Base-by-base conservation (phyloP, 2,113 vertebrate genomes). In the Panurus biarmicus region DNA sequence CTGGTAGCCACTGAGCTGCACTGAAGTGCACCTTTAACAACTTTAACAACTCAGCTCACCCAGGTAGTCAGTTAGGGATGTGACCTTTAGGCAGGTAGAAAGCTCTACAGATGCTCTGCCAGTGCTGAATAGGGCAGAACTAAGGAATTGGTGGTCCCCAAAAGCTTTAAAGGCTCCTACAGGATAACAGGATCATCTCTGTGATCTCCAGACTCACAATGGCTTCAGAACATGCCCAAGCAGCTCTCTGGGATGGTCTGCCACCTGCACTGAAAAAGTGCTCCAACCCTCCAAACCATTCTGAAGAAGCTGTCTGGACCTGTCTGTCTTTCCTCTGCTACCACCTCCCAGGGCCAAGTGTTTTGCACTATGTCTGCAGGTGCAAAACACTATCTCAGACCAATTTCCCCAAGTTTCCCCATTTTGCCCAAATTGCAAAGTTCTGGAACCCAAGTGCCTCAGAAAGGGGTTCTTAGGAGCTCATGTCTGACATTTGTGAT, bases 241-340 rank as follows among this genome's bases (percentile, higher is more conserved):
- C 50, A 79, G n/a, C n/a, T 75, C 26, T 57, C 38, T 91, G 38
- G 4, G 3, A 42, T n/a, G 73, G 74, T 57, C 87, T 84, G 47
- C 22, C 40, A 69, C 13, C 29, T 0, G 0, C 0, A 0, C n/a
- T 82, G 50, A 65, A 57, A 81, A 89, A 56, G 29, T 18, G 15
- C 53, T 82, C 62, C 4, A 7, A 60, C 9, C 12, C 57, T 78
- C 24, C 47, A 86, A 42, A 61, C 20, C 20, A 26, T n/a, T 81
- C 65, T 60, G 35, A 67, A 95, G 48, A 78, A 81, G 50, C 14
- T n/a, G 65, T 50, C 35, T 62, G 38, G 24, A 94, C 33, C 35
- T 56, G 28, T 38, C 50, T 72, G 44, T 42, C 57, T 74, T 56
- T 74, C 31, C 70, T 56, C 53, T 67, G 61, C 35, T 78, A 72